These are phyloP conservation scores for Idaea dimidiata DNA, from an alignment of 2,888 invertebrate genomes.

Conservation along the genomic window DNA sequence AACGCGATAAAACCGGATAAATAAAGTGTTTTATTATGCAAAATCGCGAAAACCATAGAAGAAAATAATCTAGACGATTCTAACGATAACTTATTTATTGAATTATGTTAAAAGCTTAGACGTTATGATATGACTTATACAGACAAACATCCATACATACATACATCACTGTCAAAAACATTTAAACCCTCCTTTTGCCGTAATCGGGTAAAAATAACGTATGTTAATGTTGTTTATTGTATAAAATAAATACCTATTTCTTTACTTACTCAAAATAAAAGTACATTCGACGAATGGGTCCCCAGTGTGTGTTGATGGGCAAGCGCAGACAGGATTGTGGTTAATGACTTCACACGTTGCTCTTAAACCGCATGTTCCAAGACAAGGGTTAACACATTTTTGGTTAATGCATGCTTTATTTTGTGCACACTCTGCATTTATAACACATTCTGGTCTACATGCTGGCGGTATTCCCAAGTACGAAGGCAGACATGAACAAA, in stretches of 20 bases:
- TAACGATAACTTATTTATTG: constrained; percentile 7
- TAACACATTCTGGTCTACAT: constrained; percentile 87
- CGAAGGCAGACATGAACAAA: constrained; percentile 86
- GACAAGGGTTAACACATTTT: constrained; percentile 87
- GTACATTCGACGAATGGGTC: constrained; percentile 83
- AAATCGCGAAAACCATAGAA: too few relatives aligned
- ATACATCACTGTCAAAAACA: too few relatives aligned
- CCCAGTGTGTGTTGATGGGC: constrained; percentile 83
- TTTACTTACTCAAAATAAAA: constrained; percentile 55
- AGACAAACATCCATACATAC: too few relatives aligned
- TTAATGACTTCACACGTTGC: constrained; percentile 85
- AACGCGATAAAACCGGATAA: too few relatives aligned
- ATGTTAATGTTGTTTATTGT: too few relatives aligned
- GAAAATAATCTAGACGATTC: constrained; percentile 7
- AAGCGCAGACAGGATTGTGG: constrained; percentile 88
- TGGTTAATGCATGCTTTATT: constrained; percentile 86
- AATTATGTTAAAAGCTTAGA: too few relatives aligned
- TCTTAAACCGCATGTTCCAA: constrained; percentile 84
- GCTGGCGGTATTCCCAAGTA: constrained; percentile 87
- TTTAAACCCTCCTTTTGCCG: too few relatives aligned
- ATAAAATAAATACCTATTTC: background rate
- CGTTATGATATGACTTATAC: too few relatives aligned
- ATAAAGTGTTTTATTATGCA: too few relatives aligned
- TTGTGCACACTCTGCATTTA: constrained; percentile 85
- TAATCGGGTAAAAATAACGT: too few relatives aligned